These are phyloP conservation scores for Neosilurus mollespiculum DNA, from an alignment of 2,797 vertebrate species.

Conservation along the genomic window DNA sequence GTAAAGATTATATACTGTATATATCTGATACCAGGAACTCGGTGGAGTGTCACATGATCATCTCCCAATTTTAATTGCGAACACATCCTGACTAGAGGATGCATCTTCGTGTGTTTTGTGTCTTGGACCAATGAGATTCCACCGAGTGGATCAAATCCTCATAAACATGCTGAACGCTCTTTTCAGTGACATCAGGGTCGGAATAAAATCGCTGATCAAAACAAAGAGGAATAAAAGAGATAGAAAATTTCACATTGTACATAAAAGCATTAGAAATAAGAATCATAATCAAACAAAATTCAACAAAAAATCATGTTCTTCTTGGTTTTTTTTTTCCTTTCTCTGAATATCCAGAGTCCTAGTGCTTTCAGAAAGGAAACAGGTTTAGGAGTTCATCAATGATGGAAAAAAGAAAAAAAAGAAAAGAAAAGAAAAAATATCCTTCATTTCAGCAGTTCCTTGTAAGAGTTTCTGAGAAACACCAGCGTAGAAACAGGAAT, in stretches of 20 bases:
- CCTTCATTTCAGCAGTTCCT: conserved; percentile 72
- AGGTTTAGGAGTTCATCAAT: conserved; percentile 81
- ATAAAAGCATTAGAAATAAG: conserved; percentile 87
- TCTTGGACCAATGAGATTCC: conserved; percentile 65
- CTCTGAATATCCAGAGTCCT: conserved; percentile 88
- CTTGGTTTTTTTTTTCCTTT: conserved; percentile 62
- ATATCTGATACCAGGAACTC: conserved; percentile 59
- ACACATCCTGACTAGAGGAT: neutral
- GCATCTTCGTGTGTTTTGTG: conserved; percentile 19
- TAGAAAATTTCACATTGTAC: conserved; percentile 94
- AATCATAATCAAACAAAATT: conserved; percentile 5
- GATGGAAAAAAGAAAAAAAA: conserved; percentile 66
- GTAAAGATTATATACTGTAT: conserved; percentile 58
- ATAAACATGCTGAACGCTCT: conserved; percentile 78
- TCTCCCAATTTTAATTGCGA: neutral
- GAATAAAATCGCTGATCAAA: conserved; percentile 66
- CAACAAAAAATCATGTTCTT: conserved; percentile 77
- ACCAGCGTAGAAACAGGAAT: conserved; percentile 72
- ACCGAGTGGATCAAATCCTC: conserved; percentile 65
- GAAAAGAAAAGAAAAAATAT: conserved; percentile 64
- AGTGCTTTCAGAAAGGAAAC: conserved; percentile 86
- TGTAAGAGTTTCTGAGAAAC: conserved; percentile 75
- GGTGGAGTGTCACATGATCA: neutral
- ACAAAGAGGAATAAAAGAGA: conserved; percentile 52
- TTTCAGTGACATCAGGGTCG: conserved; percentile 83